These are phyloP conservation scores for Quiscalus mexicanus DNA, from an alignment of 2,113 vertebrate genomes.

Conservation along the genomic window DNA sequence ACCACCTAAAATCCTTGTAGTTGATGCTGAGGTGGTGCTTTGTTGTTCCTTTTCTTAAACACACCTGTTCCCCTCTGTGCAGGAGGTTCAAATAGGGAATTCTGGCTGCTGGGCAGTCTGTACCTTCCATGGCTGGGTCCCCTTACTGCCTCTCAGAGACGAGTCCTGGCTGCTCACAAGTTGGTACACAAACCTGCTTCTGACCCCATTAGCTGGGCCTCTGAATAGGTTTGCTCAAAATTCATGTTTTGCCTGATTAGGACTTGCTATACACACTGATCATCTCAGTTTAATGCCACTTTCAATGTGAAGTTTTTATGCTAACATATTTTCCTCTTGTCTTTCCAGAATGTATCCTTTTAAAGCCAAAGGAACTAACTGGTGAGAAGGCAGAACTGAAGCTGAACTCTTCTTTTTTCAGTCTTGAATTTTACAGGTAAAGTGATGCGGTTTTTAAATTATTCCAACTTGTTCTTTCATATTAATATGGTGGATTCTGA, in stretches of 20 bases:
- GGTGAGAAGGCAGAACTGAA: slow-evolving; percentile 69
- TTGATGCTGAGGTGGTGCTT: background rate
- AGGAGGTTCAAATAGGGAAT: background rate
- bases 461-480: background rate
- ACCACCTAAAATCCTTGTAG: background rate
- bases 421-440: slow-evolving; percentile 93
- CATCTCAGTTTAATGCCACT: background rate
- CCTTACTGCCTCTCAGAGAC: background rate
- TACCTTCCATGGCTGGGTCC: background rate
- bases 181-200: background rate
- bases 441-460: background rate
- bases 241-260: background rate
- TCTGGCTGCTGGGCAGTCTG: background rate
- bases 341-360: slow-evolving; percentile 80
- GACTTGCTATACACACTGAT: background rate
- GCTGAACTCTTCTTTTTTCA: slow-evolving; percentile 88
- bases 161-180: background rate
- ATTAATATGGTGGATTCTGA: background rate
- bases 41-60: background rate
- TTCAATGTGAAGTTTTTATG: background rate
- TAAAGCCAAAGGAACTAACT: slow-evolving; percentile 73
- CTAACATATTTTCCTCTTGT: background rate
- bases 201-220: background rate
- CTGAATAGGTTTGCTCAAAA: background rate
- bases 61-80: background rate